phyloP scores from a whole-genome alignment of 2,113 vertebrate species.

The Ifrita kowaldi region DNA sequence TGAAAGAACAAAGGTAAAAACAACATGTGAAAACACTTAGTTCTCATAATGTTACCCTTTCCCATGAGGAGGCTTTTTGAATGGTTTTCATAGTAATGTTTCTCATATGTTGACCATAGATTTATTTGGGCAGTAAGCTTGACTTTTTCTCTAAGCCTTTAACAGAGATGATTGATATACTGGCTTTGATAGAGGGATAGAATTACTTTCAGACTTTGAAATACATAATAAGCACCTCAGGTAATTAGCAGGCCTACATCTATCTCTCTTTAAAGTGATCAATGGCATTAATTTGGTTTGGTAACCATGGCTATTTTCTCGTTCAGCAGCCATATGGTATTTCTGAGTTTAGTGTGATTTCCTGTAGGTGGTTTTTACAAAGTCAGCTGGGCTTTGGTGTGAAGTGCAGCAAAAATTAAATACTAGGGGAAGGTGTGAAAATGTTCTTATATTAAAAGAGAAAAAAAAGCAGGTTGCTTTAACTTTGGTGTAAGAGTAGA shows the following conservation, averaged over 20 bases:
- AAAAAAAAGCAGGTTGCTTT: neutral
- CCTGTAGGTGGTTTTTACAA: conserved; percentile 23
- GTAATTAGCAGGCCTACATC: conserved; percentile 19
- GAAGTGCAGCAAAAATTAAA: conserved; percentile 40
- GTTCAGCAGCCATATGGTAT: conserved; percentile 9
- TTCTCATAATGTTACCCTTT: conserved; percentile 58
- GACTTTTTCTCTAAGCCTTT: conserved; percentile 28
- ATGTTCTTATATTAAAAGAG: neutral
- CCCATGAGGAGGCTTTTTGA: conserved; percentile 44
- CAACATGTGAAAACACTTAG: conserved; percentile 64
- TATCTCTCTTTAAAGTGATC: conserved; percentile 28
- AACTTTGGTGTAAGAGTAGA: neutral
- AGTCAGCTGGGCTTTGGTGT: conserved; percentile 31
- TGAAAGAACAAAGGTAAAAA: conserved; percentile 63
- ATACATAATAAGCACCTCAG: conserved; percentile 24
- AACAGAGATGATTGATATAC: conserved; percentile 46
- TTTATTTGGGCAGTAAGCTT: conserved; percentile 26
- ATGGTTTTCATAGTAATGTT: conserved; percentile 55
- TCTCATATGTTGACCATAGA: conserved; percentile 53
- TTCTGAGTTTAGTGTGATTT: conserved; percentile 44
- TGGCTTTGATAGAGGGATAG: conserved; percentile 20
- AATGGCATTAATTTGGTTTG: conserved; percentile 35
- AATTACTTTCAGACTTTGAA: conserved; percentile 47
- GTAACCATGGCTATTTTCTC: conserved; percentile 10
- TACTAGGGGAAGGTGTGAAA: neutral